phyloP scores from a whole-genome alignment of 35 echinoderm and acorn worm species.

The Antedon bifida region DNA sequence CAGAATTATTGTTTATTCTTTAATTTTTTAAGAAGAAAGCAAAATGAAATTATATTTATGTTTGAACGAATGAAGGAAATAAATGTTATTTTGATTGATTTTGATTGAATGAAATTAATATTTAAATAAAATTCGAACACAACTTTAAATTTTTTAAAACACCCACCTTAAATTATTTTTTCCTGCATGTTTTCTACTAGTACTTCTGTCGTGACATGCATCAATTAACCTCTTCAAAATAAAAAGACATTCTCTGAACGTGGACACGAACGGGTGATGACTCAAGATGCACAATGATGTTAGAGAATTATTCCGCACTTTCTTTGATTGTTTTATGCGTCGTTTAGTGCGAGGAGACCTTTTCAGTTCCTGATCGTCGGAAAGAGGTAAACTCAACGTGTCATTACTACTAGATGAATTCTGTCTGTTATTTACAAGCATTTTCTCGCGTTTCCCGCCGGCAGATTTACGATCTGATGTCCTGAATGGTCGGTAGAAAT shows the following conservation, averaged over 20 bases:
- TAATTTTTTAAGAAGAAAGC: too few relatives aligned
- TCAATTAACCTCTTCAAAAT: conserved; percentile 87
- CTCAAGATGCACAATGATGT: conserved; percentile 83
- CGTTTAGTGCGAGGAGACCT: conserved; percentile 66
- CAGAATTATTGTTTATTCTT: too few relatives aligned
- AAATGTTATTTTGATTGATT: too few relatives aligned
- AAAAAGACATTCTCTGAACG: conserved; percentile 94
- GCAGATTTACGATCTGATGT: conserved; percentile 45
- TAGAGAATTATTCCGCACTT: conserved; percentile 82
- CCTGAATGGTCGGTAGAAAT: conserved; percentile 85
- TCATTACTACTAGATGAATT: conserved; percentile 82
- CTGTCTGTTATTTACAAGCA: conserved; percentile 31
- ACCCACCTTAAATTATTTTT: conserved; percentile 68
- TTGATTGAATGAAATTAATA: too few relatives aligned
- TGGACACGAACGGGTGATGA: conserved; percentile 92
- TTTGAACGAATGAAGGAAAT: too few relatives aligned
- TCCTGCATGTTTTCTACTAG: conserved; percentile 82
- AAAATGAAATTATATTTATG: too few relatives aligned
- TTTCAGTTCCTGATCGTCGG: conserved; percentile 23
- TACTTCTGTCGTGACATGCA: conserved; percentile 85
- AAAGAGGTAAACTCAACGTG: conserved; percentile 44
- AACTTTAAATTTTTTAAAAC: too few relatives aligned
- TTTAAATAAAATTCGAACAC: too few relatives aligned
- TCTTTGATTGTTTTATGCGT: conserved; percentile 68
- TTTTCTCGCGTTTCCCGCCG: conserved; percentile 37